Base-by-base conservation (phyloP, 2,113 vertebrate species). In the Procapra przewalskii region DNA sequence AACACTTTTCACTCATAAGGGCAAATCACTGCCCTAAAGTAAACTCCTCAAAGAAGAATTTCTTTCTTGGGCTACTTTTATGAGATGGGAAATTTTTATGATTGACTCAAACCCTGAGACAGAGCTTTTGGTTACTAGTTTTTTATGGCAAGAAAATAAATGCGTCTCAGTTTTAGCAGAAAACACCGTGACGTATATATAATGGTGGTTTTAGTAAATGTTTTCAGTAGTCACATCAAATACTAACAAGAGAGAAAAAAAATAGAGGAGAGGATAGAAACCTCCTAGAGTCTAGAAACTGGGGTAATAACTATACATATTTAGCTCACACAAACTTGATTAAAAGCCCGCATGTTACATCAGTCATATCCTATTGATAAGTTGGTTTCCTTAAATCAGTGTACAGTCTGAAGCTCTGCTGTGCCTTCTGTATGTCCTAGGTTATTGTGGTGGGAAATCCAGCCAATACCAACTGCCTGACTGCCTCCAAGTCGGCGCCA, bases 381-480 rank as follows among this genome's bases (percentile, higher is more conserved):
- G 52, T 29, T 54, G 62, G 25, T 36, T 7, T 36, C n/a, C 43
- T 75, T 92, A 40, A 75, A 23, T 83, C 27, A 77, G 9, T 54
- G 0, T 89, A 6, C 6, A 27, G 23, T 59, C 36, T 83, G 12
- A 93, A 80, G 90, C 15, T 93, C 60, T 52, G 54, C 19, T 36
- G 27, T 95, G 9, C 77, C n/a, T 95, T 17, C 21, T 40, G 8
- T 62, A 31, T 23, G 6, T 94, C 29, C 62, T 97, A 99, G 99
- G 99, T 99, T 54, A 94, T 99, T 90, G 99, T 99, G 19, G 99
- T 99, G 81, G 99, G 99, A 92, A 99, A 99, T 98, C 99, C 99
- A 8, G 99, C 99, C 19, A 99, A 99, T 98, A 99, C 99, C 85
- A 99, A 99, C 99, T 99, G 99, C 96, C 98, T 99, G 98, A 99